Base-by-base conservation (phyloP, 2,113 vertebrate species). In the Monopterus albus region DNA sequence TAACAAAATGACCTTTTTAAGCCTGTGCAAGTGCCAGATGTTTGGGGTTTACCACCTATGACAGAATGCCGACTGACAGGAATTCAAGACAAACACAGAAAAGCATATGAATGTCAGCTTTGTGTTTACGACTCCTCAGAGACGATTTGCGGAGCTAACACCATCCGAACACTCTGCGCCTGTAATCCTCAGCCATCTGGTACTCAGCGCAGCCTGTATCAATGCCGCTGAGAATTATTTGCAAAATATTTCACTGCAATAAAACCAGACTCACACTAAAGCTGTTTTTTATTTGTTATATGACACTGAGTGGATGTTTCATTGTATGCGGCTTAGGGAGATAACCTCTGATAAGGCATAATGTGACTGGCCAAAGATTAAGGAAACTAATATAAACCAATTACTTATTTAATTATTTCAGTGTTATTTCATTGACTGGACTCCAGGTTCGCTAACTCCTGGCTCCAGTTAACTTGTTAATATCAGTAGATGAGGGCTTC, bases 171-270 rank as follows among this genome's bases (percentile, higher is more conserved):
- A 58, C 42, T 63, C 62, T 43, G 39, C 3, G 13, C 42, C 59
- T 75, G 56, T 72, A 67, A 70, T 75, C 76, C 76, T 50, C 56
- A 5, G 62, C 67, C 76, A 83, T 79, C 76, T 79, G 70, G 6
- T 55, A 1, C 40, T 25, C 14, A 1, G 6, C 3, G 11, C 55
- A 38, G 49, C 47, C 38, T 33, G 13, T 8, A 60, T 72, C 53
- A 55, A 53, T 31, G 35, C 35, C 7, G 11, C 40, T 12, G 7
- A 60, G 20, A 71, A 46, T 50, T 7, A 58, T 28, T 38, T 23
- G 14, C 6, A 60, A 21, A 58, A 33, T 25, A 60, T 57, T 67
- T 76, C 7, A 31, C 29, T 11, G 29, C 20, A 28, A 40, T 5
- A 45, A 14, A 33, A 45, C 23, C 18, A 28, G 31, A 2, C 53